These are phyloP conservation scores for Sphaerophoria rueppellii DNA, from an alignment of 2,888 invertebrate genomes.

Conservation along the genomic window DNA sequence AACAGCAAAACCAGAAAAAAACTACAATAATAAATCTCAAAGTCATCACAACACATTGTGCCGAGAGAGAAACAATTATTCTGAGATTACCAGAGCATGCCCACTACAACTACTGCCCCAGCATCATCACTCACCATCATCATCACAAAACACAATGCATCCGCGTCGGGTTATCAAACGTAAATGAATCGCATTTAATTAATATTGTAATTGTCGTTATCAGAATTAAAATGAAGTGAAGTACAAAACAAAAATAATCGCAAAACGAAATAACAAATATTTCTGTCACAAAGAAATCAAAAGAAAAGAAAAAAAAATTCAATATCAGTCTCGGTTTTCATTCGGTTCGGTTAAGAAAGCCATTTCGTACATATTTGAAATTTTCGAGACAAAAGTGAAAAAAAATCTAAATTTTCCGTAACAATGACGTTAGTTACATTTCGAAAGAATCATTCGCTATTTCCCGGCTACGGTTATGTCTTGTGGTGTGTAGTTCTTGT, in stretches of 20 bases:
- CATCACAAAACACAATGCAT: conserved; percentile 45
- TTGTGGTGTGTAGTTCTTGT: conserved; percentile 21
- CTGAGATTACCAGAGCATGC: conserved; percentile 36
- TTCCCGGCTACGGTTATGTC: conserved; percentile 27
- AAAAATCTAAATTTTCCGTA: conserved; percentile 26
- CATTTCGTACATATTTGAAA: conserved; percentile 18
- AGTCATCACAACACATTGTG: conserved; percentile 11
- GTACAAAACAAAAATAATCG: conserved; percentile 57
- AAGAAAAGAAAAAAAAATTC: conserved; percentile 13
- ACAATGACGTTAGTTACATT: conserved; percentile 53
- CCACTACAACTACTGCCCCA: conserved; percentile 41
- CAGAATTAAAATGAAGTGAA: conserved; percentile 64
- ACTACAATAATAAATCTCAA: conserved; percentile 8
- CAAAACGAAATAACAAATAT: conserved; percentile 43
- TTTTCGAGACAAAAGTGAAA: conserved; percentile 1
- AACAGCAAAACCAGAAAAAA: neutral
- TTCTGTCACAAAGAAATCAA: conserved; percentile 29
- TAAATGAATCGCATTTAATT: conserved; percentile 67
- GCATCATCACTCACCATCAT: conserved; percentile 18
- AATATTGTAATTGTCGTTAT: conserved; percentile 66
- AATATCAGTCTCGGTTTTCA: conserved; percentile 35
- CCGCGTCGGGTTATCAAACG: conserved; percentile 63
- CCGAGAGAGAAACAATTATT: conserved; percentile 24
- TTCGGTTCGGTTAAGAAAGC: conserved; percentile 43
- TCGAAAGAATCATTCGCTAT: conserved; percentile 38